phyloP scores from a whole-genome alignment of 2,113 vertebrate species.

The Atlantisia rogersi region DNA sequence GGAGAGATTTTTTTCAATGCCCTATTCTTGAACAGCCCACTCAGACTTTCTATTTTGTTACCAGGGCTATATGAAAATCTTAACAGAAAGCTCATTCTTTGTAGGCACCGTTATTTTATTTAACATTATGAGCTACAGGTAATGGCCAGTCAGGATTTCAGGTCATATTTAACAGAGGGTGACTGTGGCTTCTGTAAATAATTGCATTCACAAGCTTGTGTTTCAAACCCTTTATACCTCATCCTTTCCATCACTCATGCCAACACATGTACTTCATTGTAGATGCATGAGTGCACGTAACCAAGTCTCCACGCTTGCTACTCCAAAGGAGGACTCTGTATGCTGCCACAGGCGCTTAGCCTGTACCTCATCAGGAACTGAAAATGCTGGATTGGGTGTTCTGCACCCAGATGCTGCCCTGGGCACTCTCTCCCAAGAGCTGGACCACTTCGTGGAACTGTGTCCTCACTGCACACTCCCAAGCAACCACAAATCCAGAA shows the following conservation, averaged over 20 bases:
- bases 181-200: not conserved
- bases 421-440: not conserved
- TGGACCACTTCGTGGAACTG: fast-evolving
- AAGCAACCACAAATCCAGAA: not conserved
- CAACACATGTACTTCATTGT: fast-evolving
- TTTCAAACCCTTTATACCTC: not conserved
- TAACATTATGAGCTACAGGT: not conserved
- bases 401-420: not conserved
- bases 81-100: not conserved
- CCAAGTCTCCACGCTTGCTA: fast-evolving
- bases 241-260: not conserved
- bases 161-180: not conserved
- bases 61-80: not conserved
- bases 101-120: not conserved
- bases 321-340: not conserved
- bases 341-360: not conserved
- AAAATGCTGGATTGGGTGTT: not conserved
- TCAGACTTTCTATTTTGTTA: not conserved
- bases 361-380: not conserved
- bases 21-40: not conserved
- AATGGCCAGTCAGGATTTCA: not conserved
- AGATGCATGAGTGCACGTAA: not conserved
- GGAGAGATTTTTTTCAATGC: not conserved
- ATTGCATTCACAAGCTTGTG: not conserved
- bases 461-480: not conserved